These are phyloP conservation scores for Lerista edwardsae DNA, from an alignment of 2,797 vertebrate species.

Conservation along the genomic window DNA sequence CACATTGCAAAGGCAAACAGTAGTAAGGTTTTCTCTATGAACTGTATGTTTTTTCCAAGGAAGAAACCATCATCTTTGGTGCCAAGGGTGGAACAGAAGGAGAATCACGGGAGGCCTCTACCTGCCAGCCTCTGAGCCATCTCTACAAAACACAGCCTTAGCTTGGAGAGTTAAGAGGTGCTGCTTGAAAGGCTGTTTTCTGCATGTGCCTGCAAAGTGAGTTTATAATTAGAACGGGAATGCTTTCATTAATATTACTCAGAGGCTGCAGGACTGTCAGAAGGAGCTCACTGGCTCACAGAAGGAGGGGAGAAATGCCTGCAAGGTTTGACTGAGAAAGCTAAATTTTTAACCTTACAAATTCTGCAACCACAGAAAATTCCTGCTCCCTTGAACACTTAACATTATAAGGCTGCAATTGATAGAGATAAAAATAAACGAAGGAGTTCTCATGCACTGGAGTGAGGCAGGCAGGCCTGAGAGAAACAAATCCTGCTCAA, in stretches of 20 bases:
- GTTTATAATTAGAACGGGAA: constrained; percentile 32
- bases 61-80: background rate
- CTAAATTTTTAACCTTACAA: constrained; percentile 46
- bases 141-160: background rate
- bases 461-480: constrained; percentile 3
- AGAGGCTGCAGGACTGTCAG: constrained; percentile 52
- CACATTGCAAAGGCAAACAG: background rate
- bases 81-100: too few relatives aligned
- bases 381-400: constrained; percentile 65
- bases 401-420: constrained; percentile 58
- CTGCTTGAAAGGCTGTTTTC: background rate
- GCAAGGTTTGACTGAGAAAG: constrained; percentile 38
- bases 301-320: constrained; percentile 5
- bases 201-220: background rate
- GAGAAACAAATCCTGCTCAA: background rate
- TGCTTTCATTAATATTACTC: constrained; percentile 30
- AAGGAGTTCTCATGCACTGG: background rate
- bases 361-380: constrained; percentile 56
- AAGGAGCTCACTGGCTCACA: constrained; percentile 36
- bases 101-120: background rate
- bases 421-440: constrained; percentile 67
- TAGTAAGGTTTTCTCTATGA: background rate
- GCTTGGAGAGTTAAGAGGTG: background rate
- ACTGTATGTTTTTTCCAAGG: background rate
- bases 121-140: rapidly evolving